Evolutionary conservation across 2,797 vertebrate genomes (phyloP).

Genomic region (Hafferia zeledoni): DNA sequence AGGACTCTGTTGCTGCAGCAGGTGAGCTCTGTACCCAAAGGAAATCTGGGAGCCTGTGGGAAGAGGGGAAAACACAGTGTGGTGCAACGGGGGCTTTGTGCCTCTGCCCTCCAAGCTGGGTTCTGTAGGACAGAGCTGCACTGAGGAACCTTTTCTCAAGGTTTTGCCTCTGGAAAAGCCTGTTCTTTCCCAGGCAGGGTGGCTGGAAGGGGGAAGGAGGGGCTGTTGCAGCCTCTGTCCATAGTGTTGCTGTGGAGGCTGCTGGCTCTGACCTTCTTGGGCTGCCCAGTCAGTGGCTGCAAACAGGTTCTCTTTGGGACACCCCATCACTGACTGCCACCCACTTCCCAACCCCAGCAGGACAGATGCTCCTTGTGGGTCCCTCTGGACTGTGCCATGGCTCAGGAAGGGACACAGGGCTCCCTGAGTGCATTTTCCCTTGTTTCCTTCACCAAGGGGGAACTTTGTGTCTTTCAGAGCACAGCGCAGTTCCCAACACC

Average conservation of each 20-base stretch:
- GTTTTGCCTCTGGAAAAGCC: neutral
- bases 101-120: neutral
- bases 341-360: fast-evolving
- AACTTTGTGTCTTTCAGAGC: slow-evolving; percentile 45
- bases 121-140: neutral
- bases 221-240: neutral
- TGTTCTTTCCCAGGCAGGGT: neutral
- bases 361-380: neutral
- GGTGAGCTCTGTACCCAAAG: slow-evolving; percentile 10
- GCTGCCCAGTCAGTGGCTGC: neutral
- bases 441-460: neutral
- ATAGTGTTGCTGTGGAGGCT: fast-evolving
- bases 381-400: fast-evolving
- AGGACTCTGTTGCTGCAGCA: neutral
- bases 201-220: neutral
- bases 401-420: neutral
- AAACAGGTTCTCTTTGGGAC: neutral
- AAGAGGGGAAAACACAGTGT: fast-evolving
- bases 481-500: fast-evolving
- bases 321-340: neutral
- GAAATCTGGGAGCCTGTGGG: neutral
- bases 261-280: neutral
- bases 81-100: neutral
- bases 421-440: fast-evolving
- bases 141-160: neutral